Conservation (phyloP, 2,888 invertebrate species). For the Perizoma affinitatum region DNA sequence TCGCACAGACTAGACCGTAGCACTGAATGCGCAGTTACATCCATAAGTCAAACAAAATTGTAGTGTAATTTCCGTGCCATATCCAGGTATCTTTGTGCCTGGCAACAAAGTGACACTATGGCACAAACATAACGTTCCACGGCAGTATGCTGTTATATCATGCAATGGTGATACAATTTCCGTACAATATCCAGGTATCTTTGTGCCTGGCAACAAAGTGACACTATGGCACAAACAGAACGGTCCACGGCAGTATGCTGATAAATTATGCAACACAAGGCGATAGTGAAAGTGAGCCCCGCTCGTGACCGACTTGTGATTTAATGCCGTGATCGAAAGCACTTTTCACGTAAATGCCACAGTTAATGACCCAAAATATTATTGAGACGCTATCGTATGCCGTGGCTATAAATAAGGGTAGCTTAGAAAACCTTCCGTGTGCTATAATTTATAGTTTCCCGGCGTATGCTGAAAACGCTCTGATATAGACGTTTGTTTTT, state of each 20-base stretch:
- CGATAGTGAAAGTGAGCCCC: conserved; percentile 54
- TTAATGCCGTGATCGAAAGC: conserved; percentile 40
- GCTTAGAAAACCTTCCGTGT: conserved; percentile 35
- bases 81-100: conserved; percentile 19
- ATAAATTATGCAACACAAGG: conserved; percentile 43
- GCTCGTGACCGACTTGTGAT: conserved; percentile 47
- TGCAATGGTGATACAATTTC: conserved; percentile 40
- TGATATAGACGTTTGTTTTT: conserved; percentile 12
- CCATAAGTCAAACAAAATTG: conserved; percentile 1
- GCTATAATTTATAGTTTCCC: conserved; percentile 45
- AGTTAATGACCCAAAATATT: conserved; percentile 40
- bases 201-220: conserved; percentile 21
- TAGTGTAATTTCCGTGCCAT: conserved; percentile 13
- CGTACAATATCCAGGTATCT: conserved; percentile 20
- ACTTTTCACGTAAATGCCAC: conserved; percentile 41
- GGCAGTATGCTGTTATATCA: conserved; percentile 35
- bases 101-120: conserved; percentile 21
- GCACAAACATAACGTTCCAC: conserved; percentile 24
- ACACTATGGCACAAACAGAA: conserved; percentile 21
- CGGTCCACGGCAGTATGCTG: conserved; percentile 23
- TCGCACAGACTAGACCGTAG: not conserved
- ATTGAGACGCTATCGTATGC: conserved; percentile 28
- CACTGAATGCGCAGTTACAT: not conserved
- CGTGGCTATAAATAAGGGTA: conserved; percentile 40
- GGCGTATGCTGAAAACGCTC: conserved; percentile 6